phyloP scores from a whole-genome alignment of 1,140 invertebrate species.

The Manduca sexta region DNA sequence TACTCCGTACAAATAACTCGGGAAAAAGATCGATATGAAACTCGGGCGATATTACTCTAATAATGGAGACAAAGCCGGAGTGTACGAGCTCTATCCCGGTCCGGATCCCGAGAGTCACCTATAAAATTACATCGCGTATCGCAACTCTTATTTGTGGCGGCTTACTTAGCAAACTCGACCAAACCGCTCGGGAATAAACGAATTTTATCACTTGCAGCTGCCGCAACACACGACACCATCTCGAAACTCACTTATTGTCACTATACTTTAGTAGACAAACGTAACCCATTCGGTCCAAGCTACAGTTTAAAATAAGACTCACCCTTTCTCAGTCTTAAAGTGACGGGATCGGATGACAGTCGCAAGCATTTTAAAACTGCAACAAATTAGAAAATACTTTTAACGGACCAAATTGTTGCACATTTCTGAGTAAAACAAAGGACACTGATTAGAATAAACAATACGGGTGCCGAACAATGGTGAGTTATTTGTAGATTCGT shows the following conservation, averaged over 20 bases:
- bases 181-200: conserved; percentile 40
- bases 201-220: conserved; percentile 48
- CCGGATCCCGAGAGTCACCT: conserved; percentile 43
- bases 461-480: conserved; percentile 8
- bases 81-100: conserved; percentile 29
- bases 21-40: background rate
- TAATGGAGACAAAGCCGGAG: conserved; percentile 35
- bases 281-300: background rate
- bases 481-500: conserved; percentile 23
- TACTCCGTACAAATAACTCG: too few species aligned
- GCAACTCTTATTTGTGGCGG: conserved; percentile 47
- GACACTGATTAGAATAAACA: conserved; percentile 8
- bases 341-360: conserved; percentile 89
- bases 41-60: conserved; percentile 26
- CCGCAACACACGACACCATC: conserved; percentile 13
- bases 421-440: conserved; percentile 1
- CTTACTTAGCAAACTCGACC: conserved; percentile 44
- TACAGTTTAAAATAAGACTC: conserved; percentile 56
- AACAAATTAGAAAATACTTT: conserved; percentile 67
- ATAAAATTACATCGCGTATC: conserved; percentile 44
- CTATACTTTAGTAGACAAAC: too few species aligned
- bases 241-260: background rate
- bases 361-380: conserved; percentile 93
- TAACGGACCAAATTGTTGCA: conserved; percentile 2
- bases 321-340: conserved; percentile 91